A percentile compares a stretch with the other conserved stretches of the same genome.
Evolutionary conservation across 1,140 invertebrate genomes (phyloP).

Genomic region (honey bee (Apis mellifera)): DNA sequence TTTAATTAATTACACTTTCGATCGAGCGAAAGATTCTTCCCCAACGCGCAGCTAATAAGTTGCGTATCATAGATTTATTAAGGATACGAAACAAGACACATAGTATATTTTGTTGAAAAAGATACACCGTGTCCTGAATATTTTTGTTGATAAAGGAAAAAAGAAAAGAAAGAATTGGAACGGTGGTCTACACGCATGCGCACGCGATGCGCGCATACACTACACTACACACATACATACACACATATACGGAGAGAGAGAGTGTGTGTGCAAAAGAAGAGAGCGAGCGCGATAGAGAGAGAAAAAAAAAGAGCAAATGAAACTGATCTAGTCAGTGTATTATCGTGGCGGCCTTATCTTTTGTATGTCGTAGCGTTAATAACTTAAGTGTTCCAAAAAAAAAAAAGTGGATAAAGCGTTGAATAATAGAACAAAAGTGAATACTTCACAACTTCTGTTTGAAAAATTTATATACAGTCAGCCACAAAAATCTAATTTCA

Average conservation of each 20-base stretch:
- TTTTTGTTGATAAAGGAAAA: slow-evolving; percentile 74
- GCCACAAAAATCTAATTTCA: too few relatives aligned
- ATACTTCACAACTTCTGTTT: too few relatives aligned
- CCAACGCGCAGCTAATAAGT: slow-evolving; percentile 1
- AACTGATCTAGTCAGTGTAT: slow-evolving; percentile 82
- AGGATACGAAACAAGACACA: slow-evolving; percentile 54
- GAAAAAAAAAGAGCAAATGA: slow-evolving; percentile 69
- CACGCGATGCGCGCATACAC: too few relatives aligned
- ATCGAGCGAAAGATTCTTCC: slow-evolving; percentile 16
- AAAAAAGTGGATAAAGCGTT: slow-evolving; percentile 33
- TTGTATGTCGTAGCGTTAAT: slow-evolving; percentile 69
- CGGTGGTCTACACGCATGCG: slow-evolving; percentile 41
- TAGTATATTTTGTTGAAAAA: slow-evolving; percentile 73
- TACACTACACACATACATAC: background rate
- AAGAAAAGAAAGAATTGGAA: slow-evolving; percentile 18
- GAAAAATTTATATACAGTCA: background rate
- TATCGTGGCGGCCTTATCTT: slow-evolving; percentile 82
- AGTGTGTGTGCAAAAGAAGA: slow-evolving; percentile 33
- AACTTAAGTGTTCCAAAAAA: slow-evolving; percentile 60
- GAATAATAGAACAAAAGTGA: background rate
- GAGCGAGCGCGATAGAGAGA: background rate
- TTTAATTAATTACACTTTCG: slow-evolving; percentile 34
- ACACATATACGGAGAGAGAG: background rate
- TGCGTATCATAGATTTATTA: slow-evolving; percentile 47
- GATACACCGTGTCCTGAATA: slow-evolving; percentile 72